Evolutionary conservation across 2,888 invertebrate genomes (phyloP).

Genomic region (Troglohyphantes excavatus): DNA sequence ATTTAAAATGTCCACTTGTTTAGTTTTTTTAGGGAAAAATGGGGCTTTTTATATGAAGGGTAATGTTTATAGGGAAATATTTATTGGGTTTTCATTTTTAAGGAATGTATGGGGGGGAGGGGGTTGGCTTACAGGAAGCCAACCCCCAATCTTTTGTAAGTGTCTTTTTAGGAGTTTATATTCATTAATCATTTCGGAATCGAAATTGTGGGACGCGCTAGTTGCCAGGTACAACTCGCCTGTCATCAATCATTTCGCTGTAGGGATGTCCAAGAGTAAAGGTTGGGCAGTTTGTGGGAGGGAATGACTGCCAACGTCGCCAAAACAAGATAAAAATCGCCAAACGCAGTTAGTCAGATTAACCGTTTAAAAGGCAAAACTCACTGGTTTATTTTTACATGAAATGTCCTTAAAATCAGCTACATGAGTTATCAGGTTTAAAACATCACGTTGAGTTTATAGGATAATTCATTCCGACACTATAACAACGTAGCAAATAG

Average conservation of each 20-base stretch:
- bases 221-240: conserved; percentile 42
- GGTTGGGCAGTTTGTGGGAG: background rate
- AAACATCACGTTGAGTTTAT: no score
- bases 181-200: conserved; percentile 72
- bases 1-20: conserved; percentile 57
- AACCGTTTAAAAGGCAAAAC: no score
- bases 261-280: background rate
- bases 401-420: no score
- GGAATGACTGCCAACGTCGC: no score
- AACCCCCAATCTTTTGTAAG: conserved; percentile 21
- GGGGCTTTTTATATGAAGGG: background rate
- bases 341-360: no score
- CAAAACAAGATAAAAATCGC: no score
- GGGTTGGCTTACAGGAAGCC: background rate
- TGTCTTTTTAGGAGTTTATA: conserved; percentile 53
- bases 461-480: no score
- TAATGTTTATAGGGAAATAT: conserved; percentile 23
- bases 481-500: no score
- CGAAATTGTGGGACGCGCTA: conserved; percentile 45
- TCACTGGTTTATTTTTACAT: no score
- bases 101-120: background rate
- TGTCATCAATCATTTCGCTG: background rate
- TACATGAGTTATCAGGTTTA: no score
- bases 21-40: conserved; percentile 4
- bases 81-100: conserved; percentile 48